These are phyloP conservation scores for Drosophila barbarae DNA, from an alignment of 2,888 invertebrate species.

Conservation along the genomic window DNA sequence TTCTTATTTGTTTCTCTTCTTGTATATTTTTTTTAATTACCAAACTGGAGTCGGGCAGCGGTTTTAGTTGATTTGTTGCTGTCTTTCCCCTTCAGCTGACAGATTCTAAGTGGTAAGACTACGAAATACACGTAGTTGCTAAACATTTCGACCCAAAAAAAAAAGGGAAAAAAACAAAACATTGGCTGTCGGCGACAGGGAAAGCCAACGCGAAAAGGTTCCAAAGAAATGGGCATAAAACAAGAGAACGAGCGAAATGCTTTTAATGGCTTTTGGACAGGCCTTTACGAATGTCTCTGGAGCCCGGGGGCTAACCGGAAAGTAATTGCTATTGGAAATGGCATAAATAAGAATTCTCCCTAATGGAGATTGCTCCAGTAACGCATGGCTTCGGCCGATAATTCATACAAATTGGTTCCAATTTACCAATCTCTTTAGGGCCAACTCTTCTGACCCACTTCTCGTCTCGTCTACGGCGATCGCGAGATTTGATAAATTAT, in stretches of 20 bases:
- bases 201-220: constrained; percentile 41
- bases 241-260: constrained; percentile 19
- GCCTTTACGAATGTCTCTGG: constrained; percentile 16
- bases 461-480: constrained; percentile 9
- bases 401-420: constrained; percentile 21
- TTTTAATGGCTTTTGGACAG: constrained; percentile 30
- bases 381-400: constrained; percentile 1
- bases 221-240: constrained; percentile 23
- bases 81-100: constrained; percentile 45
- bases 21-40: constrained; percentile 51
- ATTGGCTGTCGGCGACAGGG: constrained; percentile 36
- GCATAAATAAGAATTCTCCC: constrained; percentile 24
- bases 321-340: constrained; percentile 31
- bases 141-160: constrained; percentile 68
- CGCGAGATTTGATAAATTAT: constrained; percentile 28
- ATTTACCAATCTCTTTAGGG: constrained; percentile 22
- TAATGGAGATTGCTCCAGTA: constrained; percentile 25
- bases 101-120: constrained; percentile 51
- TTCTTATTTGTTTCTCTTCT: constrained; percentile 13
- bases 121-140: constrained; percentile 42
- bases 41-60: constrained; percentile 7
- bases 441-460: constrained; percentile 34
- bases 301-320: constrained; percentile 6
- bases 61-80: constrained; percentile 38
- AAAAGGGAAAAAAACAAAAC: constrained; percentile 39